A percentile compares a stretch with the other conserved stretches of the same genome.
Evolutionary conservation across 2,113 vertebrate species (phyloP).

Genomic region (Cynopterus brachyotis): DNA sequence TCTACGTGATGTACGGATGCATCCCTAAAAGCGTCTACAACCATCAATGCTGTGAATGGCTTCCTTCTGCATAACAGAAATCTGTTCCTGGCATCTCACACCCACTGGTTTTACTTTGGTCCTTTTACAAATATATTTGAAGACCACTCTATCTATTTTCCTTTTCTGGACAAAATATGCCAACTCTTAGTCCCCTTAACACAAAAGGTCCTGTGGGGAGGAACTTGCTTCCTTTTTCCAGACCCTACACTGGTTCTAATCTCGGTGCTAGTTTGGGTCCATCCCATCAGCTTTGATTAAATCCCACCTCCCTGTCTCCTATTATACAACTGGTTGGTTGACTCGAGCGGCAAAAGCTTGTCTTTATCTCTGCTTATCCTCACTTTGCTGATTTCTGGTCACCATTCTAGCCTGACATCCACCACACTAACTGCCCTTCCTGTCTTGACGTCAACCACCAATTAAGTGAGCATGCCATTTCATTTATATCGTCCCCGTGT

Average conservation of each 20-base stretch:
- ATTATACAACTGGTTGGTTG: rapidly evolving
- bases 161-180: background rate
- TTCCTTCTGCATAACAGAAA: background rate
- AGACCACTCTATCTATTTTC: background rate
- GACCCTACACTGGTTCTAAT: background rate
- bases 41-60: background rate
- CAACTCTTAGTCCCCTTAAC: background rate
- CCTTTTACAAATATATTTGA: background rate
- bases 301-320: background rate
- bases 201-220: background rate
- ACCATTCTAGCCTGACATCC: background rate
- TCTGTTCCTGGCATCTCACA: background rate
- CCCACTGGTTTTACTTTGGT: background rate
- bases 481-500: background rate
- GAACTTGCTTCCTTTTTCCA: background rate
- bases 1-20: background rate
- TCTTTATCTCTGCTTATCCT: background rate
- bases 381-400: background rate
- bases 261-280: background rate
- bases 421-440: background rate
- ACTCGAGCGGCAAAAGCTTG: background rate
- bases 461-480: background rate
- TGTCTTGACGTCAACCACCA: background rate
- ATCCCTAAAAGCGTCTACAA: background rate
- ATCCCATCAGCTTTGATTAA: background rate